A percentile compares a stretch with the other conserved stretches of the same genome.
phyloP scores from a whole-genome alignment of 2,888 invertebrate genomes.

The Eupithecia tripunctaria region DNA sequence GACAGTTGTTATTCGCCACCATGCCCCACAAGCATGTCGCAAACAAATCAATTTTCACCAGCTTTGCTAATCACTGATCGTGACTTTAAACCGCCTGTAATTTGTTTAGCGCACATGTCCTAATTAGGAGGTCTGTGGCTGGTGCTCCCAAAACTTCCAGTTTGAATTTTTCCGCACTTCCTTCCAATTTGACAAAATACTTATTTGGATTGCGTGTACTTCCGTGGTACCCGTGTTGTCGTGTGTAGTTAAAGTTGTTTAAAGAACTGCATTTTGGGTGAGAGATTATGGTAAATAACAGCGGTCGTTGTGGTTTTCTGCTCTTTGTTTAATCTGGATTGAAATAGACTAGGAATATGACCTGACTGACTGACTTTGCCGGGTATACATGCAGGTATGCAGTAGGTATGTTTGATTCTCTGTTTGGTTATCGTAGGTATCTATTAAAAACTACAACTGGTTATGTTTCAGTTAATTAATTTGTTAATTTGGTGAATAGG shows the following conservation, averaged over 20 bases:
- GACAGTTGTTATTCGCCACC: constrained; percentile 1
- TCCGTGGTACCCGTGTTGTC: not conserved
- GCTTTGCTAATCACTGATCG: constrained; percentile 39
- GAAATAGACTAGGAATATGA: not conserved
- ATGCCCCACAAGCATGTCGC: constrained; percentile 23
- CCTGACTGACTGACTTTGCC: not conserved
- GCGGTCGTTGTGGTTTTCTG: not conserved
- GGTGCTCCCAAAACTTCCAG: constrained; percentile 14
- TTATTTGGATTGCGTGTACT: not conserved
- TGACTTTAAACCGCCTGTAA: constrained; percentile 40
- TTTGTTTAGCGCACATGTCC: constrained; percentile 40
- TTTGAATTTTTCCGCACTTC: constrained; percentile 18
- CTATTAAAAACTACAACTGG: not conserved
- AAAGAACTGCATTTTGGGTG: not conserved
- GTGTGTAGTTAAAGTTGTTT: not conserved
- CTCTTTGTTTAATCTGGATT: not conserved
- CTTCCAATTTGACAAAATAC: constrained; percentile 1
- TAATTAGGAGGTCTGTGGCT: constrained; percentile 36
- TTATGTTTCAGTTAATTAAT: not conserved
- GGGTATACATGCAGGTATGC: not conserved
- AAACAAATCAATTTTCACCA: constrained; percentile 44
- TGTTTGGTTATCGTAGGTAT: not conserved
- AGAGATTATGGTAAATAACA: not conserved
- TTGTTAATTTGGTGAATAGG: not conserved
- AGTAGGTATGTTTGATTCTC: not conserved